Percentiles rank a stretch among this genome's conserved stretches.
phyloP scores from a whole-genome alignment of 2,113 vertebrate genomes.

The Mandrillus leucophaeus region DNA sequence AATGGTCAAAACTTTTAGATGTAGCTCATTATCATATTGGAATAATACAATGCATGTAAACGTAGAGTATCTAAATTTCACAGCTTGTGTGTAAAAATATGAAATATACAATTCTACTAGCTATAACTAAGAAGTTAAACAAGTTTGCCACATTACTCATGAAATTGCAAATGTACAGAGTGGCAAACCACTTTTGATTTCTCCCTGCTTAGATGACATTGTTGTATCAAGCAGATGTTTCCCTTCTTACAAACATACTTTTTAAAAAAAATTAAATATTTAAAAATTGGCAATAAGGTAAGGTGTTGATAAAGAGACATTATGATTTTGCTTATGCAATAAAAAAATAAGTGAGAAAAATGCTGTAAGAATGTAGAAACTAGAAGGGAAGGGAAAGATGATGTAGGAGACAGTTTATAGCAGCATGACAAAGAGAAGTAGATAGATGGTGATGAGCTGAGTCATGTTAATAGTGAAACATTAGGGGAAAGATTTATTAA shows the following conservation, averaged over 20 bases:
- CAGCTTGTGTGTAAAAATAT: no score
- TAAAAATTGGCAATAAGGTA: not conserved
- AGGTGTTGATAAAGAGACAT: not conserved
- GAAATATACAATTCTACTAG: not conserved
- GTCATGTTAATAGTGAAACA: not conserved
- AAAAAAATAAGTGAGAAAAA: not conserved
- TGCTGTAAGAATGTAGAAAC: not conserved
- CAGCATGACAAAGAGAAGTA: not conserved
- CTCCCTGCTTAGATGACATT: not conserved
- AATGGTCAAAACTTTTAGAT: not conserved
- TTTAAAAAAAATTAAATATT: not conserved
- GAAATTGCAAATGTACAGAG: not conserved
- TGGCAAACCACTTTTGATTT: not conserved
- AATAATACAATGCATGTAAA: not conserved
- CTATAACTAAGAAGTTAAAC: not conserved
- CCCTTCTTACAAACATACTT: not conserved
- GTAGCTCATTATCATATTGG: not conserved
- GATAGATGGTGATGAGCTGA: not conserved
- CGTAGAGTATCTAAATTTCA: not conserved
- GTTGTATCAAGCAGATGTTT: not conserved
- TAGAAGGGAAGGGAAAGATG: not conserved
- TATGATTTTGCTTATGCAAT: not conserved
- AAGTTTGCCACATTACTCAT: not conserved
- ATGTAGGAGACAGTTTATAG: not conserved
- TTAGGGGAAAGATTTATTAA: conserved; percentile 20